Conservation (phyloP, 2,888 invertebrate genomes). For the Elysia crispata region DNA sequence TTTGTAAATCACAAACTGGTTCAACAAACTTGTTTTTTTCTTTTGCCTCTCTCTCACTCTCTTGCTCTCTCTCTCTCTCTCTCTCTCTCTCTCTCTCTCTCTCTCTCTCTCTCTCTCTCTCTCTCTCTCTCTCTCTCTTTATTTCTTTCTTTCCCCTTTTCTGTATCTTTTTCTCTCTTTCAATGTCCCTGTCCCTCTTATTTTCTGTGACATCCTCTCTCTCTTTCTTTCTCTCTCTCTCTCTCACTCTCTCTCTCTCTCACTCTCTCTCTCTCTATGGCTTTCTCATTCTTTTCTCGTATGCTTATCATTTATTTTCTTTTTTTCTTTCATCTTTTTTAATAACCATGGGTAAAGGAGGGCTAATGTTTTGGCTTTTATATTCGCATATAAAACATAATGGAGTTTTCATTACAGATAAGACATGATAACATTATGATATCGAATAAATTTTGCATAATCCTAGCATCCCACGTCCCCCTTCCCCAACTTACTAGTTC, state of each 20-base stretch:
- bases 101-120: slow-evolving; percentile 22
- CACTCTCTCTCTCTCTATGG: background rate
- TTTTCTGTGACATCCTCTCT: background rate
- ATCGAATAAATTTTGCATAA: too few species aligned
- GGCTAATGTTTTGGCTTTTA: too few species aligned
- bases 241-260: background rate
- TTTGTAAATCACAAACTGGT: too few species aligned
- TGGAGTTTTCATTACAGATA: background rate
- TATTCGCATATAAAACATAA: background rate
- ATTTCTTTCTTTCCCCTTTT: background rate
- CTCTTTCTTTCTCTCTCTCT: slow-evolving; percentile 16
- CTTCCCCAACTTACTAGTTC: too few species aligned
- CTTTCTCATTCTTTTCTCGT: too few species aligned
- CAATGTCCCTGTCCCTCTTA: background rate
- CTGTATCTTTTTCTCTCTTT: background rate
- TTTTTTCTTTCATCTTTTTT: too few species aligned
- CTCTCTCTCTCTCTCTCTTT: background rate
- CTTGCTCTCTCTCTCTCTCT: slow-evolving; percentile 27
- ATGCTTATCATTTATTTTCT: too few species aligned
- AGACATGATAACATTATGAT: too few species aligned
- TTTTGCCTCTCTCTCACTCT: background rate
- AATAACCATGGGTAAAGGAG: too few species aligned
- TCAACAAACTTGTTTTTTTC: background rate
- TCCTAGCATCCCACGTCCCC: too few species aligned
- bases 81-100: slow-evolving; percentile 38